Percentiles rank a stretch among this genome's conserved stretches.
Evolutionary conservation across 2,888 invertebrate species (phyloP).

Genomic region (Luperina testacea): DNA sequence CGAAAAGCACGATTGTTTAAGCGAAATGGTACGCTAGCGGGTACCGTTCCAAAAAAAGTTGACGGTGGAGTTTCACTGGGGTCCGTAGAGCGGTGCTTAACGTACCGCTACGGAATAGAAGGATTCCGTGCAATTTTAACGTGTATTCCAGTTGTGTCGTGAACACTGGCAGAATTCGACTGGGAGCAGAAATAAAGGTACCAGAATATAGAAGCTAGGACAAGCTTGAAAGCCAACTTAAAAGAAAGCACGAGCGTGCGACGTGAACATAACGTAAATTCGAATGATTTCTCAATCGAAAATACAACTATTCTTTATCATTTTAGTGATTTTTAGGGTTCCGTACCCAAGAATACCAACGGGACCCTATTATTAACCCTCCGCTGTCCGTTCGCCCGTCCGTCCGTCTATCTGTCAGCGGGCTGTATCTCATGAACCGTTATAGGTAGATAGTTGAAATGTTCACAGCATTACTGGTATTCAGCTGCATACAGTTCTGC

Average conservation of each 20-base stretch:
- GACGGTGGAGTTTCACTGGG: slow-evolving; percentile 6
- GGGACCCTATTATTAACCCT: background rate
- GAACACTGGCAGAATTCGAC: slow-evolving; percentile 10
- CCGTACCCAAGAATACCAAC: background rate
- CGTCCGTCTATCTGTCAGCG: too few species aligned
- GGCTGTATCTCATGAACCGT: too few species aligned
- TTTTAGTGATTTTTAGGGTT: too few species aligned
- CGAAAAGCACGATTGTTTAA: slow-evolving; percentile 19
- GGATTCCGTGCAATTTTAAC: slow-evolving; percentile 33
- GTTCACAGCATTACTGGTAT: too few species aligned
- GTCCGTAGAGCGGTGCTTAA: slow-evolving; percentile 20
- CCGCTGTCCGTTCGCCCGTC: background rate
- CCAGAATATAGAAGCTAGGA: background rate
- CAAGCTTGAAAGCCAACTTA: background rate
- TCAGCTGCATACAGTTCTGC: too few species aligned
- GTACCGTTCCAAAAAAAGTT: slow-evolving; percentile 31
- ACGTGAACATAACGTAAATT: background rate
- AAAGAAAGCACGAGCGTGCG: rapidly evolving
- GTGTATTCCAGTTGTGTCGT: slow-evolving; percentile 17
- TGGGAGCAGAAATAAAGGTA: background rate
- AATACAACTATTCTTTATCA: background rate
- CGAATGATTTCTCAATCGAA: background rate
- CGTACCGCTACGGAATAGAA: slow-evolving; percentile 25
- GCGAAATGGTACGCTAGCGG: slow-evolving; percentile 5
- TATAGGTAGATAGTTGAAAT: too few species aligned